Conservation (phyloP, 2,113 vertebrate species). For the Rhinichthys klamathensis region DNA sequence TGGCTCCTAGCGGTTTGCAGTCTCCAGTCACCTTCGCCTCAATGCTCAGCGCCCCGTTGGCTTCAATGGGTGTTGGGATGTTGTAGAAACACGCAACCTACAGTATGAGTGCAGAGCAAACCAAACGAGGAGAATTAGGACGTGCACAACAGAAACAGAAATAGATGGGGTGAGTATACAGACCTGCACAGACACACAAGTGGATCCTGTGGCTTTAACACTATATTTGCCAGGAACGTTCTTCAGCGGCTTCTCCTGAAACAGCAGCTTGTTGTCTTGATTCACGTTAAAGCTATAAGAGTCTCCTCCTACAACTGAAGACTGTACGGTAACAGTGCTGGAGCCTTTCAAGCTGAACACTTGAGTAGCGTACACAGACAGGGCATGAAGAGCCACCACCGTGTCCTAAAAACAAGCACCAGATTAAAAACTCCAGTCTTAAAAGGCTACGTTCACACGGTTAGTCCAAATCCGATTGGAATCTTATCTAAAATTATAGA, state of each 20-base stretch:
- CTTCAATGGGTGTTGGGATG: slow-evolving; percentile 61
- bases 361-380: slow-evolving; percentile 62
- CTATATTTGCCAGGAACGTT: slow-evolving; percentile 71
- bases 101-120: neutral
- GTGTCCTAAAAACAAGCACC: slow-evolving; percentile 66
- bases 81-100: slow-evolving; percentile 68
- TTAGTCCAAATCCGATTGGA: too few relatives aligned
- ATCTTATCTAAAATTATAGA: too few relatives aligned
- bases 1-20: slow-evolving; percentile 14
- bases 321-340: slow-evolving; percentile 62
- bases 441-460: too few relatives aligned
- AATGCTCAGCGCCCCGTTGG: slow-evolving; percentile 39
- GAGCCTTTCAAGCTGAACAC: slow-evolving; percentile 60
- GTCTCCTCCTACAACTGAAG: slow-evolving; percentile 47
- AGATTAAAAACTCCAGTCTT: neutral
- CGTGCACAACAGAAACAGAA: too few relatives aligned
- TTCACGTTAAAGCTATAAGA: slow-evolving; percentile 73
- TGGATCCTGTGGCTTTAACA: neutral
- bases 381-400: slow-evolving; percentile 70
- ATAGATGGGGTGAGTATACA: too few relatives aligned
- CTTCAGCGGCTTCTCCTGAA: slow-evolving; percentile 75
- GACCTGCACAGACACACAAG: too few relatives aligned
- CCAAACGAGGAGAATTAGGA: neutral
- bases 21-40: neutral
- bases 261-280: slow-evolving; percentile 78